Percentiles rank a stretch among this genome's conserved stretches.
These are phyloP conservation scores for Drosophila diplacantha DNA, from an alignment of 2,888 invertebrate genomes.

Conservation along the genomic window DNA sequence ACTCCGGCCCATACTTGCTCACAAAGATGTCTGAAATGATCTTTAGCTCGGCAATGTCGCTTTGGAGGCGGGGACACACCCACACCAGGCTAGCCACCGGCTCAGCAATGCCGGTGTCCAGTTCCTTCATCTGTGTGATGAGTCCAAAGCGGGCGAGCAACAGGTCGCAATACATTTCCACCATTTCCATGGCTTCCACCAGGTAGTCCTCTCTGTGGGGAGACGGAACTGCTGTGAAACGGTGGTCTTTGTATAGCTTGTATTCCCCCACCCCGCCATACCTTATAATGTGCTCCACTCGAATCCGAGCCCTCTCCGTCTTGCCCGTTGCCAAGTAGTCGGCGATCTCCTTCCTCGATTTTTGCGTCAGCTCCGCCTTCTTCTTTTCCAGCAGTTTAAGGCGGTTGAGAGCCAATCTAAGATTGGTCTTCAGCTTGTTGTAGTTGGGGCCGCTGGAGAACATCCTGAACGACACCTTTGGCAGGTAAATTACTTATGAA, in stretches of 20 bases:
- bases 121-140: conserved; percentile 96
- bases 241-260: neutral
- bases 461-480: conserved; percentile 79
- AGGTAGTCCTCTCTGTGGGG: conserved; percentile 93
- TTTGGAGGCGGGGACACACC: conserved; percentile 95
- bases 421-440: conserved; percentile 96
- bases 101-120: conserved; percentile 97
- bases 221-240: neutral
- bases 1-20: conserved; percentile 93
- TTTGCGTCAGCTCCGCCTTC: conserved; percentile 97
- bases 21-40: conserved; percentile 92
- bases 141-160: conserved; percentile 97
- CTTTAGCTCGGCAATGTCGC: conserved; percentile 88
- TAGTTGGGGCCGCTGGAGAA: conserved; percentile 96
- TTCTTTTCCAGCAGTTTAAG: conserved; percentile 97
- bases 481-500: conserved; percentile 15
- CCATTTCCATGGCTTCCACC: conserved; percentile 99
- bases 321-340: conserved; percentile 94
- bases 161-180: conserved; percentile 99
- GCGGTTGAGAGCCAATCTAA: conserved; percentile 94
- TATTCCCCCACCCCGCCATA: conserved; percentile 64
- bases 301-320: conserved; percentile 93
- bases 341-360: conserved; percentile 95
- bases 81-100: conserved; percentile 94
- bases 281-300: conserved; percentile 98